Base-by-base conservation (phyloP, 2,113 vertebrate species). In the Excalfactoria chinensis region DNA sequence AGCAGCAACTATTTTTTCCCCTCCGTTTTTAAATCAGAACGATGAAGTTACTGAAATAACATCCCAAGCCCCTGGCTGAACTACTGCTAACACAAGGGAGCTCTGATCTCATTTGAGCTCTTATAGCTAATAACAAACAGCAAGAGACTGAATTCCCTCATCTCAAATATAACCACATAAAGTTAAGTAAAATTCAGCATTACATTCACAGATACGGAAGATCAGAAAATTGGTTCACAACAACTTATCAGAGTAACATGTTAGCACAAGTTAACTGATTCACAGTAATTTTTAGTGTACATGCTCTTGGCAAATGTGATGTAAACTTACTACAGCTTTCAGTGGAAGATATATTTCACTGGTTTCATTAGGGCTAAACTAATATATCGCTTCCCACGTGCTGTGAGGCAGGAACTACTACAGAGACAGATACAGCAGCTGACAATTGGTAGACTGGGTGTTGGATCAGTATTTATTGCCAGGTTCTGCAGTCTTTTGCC, bases 191-290 rank as follows among this genome's bases (percentile, higher is more conserved):
- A 93, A 92, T 53, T 90, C 84, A 87, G 60, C 53, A 19, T 16
- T 59, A 26, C 25, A 17, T 92, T 90, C 81, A 82, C 22, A 22
- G 74, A 86, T 68, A 79, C 46, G 73, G 81, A 80, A 76, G 63
- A 87, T 79, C 43, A 91, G 75, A 93, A 95, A 94, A 95, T 74
- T 64, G 83, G 46, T 91, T 96, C 21, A 7, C 75, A 92, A 60
- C 79, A 91, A 74, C 85, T 95, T 94, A 74, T 43, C 92, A 40
- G 64, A 88, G 60, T 51, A 93, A 93, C 89, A 63, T 56, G 88
- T 67, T 89, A 83, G 90, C 90, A 88, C 88, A 93, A 95, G 93
- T 93, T 84, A 94, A 94, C 72, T 74, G 88, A 89, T 88, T 88
- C 83, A 71, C 85, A 93, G 88, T 70, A 86, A 91, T 93, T 95